These are phyloP conservation scores for Entomobrya multifasciata DNA, from an alignment of 2,888 invertebrate species.

Conservation along the genomic window DNA sequence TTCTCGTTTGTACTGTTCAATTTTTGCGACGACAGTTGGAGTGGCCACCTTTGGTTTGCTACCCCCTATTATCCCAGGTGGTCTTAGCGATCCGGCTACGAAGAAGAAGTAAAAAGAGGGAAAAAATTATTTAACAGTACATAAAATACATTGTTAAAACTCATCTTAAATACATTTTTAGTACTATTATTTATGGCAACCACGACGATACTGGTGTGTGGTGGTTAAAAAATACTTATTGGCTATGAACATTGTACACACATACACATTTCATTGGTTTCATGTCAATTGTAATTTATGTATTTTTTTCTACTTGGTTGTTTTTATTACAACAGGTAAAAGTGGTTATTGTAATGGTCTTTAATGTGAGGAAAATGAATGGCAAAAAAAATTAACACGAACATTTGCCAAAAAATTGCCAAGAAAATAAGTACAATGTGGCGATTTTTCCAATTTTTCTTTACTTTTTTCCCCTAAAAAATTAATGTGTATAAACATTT, in stretches of 20 bases:
- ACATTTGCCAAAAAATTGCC: not conserved
- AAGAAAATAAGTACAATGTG: constrained; percentile 14
- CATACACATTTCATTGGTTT: not conserved
- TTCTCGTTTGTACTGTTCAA: constrained; percentile 98
- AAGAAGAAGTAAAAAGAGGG: constrained; percentile 55
- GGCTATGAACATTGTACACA: no score
- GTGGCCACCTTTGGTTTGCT: constrained; percentile 99
- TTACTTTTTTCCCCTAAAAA: not conserved
- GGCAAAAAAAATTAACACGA: constrained; percentile 5
- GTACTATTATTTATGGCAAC: not conserved
- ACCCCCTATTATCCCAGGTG: constrained; percentile 95
- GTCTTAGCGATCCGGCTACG: constrained; percentile 89
- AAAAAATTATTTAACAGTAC: constrained; percentile 23
- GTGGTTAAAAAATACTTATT: not conserved
- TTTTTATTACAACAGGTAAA: not conserved
- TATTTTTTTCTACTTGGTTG: no score
- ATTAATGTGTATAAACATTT: not conserved
- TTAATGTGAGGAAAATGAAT: not conserved
- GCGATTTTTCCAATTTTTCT: not conserved
- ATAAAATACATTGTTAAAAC: constrained; percentile 41
- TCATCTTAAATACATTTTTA: not conserved
- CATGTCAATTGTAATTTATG: constrained; percentile 4
- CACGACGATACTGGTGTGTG: not conserved
- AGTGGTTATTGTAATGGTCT: not conserved
- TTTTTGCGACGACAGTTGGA: constrained; percentile 97